Evolutionary conservation across 1,140 invertebrate genomes (phyloP), one percentile per base, ranked within the genome.

Genomic region (Zaprionus taronus): DNA sequence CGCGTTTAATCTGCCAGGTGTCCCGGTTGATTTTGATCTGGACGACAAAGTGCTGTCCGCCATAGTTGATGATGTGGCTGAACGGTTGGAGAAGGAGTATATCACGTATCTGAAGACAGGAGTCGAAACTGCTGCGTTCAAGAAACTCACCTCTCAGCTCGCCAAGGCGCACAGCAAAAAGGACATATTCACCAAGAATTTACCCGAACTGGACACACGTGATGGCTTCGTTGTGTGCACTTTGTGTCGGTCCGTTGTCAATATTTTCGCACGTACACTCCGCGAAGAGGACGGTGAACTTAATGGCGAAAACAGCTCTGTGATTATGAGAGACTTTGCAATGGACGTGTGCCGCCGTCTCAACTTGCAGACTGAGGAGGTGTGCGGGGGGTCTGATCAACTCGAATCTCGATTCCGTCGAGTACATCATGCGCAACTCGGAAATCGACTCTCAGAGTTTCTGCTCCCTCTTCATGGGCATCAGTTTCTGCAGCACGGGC

Each of bases 361-460:
- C 0, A 93, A 94, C 9, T 92, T 96, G 7, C 93, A 95, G 81
- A 93, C 92, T 0, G 82, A 93, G 11, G 81, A 77, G 64, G 94
- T 96, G n/a, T 96, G 96, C 75, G 71, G 79, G 79, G 14, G 95
- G 95, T 28, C 74, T 94, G 9, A 79, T 96, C 6, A 92, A 93
- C 47, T 80, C 94, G 4, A 95, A 96, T 79, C 72, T 94, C 65
- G 94, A 51, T 1, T 53, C 55, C 4, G 61, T 86, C 2, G 79
- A 81, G 49, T 89, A 79, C 26, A 91, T 91, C 1, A 57, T 81
- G 65, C 55, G 72, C 14, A 81, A 86, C 24, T 85, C 89, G 7
- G 73, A 80, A 49, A 84, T 81, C 11, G 81, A 86, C 28, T 84
- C 90, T 7, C 70, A 81, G 14, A 91, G 72, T 68, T 79, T 91